Percentiles rank a stretch among this genome's conserved stretches.
phyloP scores from a whole-genome alignment of 2,797 vertebrate species.

The Sebastiscus albofasciatus region DNA sequence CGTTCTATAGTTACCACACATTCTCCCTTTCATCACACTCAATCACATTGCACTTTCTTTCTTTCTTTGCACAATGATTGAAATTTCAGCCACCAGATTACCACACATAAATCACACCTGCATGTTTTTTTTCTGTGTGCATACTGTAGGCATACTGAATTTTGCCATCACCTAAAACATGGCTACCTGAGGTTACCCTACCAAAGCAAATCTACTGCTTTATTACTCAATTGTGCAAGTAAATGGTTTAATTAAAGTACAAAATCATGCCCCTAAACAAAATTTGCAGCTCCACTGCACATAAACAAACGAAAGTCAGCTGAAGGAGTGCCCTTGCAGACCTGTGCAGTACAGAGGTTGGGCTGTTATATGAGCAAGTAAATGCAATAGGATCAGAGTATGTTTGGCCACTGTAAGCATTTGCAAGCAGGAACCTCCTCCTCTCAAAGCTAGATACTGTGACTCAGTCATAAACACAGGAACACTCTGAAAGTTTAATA shows the following conservation, averaged over 20 bases:
- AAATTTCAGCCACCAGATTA: not conserved
- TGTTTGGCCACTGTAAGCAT: conserved; percentile 44
- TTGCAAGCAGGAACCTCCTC: conserved; percentile 8
- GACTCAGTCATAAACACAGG: conserved; percentile 43
- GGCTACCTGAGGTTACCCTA: not conserved
- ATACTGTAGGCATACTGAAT: not conserved
- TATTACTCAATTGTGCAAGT: not conserved
- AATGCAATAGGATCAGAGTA: conserved; percentile 33
- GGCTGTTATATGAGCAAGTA: conserved; percentile 29
- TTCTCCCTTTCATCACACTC: not conserved
- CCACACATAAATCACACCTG: not conserved
- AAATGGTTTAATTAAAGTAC: not conserved
- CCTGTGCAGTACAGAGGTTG: conserved; percentile 33
- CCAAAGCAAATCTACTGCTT: not conserved
- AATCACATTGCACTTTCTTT: not conserved
- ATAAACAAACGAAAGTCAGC: conserved; percentile 13
- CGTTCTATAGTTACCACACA: not conserved
- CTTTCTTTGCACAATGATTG: not conserved
- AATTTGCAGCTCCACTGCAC: not conserved
- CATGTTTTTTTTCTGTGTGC: not conserved
- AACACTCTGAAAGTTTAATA: conserved; percentile 29
- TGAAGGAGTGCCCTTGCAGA: not conserved
- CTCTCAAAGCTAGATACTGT: conserved; percentile 30
- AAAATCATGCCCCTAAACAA: not conserved
- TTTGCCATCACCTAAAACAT: not conserved